Base-by-base conservation (phyloP, 2,888 invertebrate species). In the Oscheius sp. region DNA sequence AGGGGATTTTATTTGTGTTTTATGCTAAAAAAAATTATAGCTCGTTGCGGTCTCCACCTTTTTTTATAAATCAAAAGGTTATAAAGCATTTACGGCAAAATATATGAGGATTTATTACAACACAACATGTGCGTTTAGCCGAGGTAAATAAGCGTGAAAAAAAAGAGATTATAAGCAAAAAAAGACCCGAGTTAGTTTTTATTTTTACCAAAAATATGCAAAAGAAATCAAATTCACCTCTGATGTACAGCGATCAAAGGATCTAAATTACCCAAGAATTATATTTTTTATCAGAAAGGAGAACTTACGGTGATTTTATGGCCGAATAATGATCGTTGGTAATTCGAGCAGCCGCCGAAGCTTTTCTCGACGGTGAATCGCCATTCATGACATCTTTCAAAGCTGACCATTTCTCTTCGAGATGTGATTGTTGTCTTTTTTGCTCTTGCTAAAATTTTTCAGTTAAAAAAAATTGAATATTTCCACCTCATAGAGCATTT, bases 381-480 rank as follows among this genome's bases (percentile, higher is more conserved):
- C 69, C 69, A 56, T 35, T 43, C n/a, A 18, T 70, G 23, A 46
- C 70, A n/a, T 43, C 69, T 18, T 45, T 21, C 7, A 70, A 18
- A 21, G 59, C 59, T 5, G 45, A 23, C 70, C 70, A 70, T 29
- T 70, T 58, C 25, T 49, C 35, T 7, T n/a, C 49, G 13, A 70
- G 29, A 1, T 59, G 46, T 2, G 45, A 35, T 59, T 70, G 59
- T 41, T 49, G 46, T 5, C 70, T 53, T 3, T 35, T 41, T 21
- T 27, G 45, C 12, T 69, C 69, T 25, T 18, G 23, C 56, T 35
- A 35, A 35, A 35, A 6, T 6, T 35, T 35, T 35, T 9, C 3
- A 9, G 9, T 3, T 35, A 35, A 6, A 6, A 6, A 35, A 35
- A 9, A 35, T 35, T 3, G 35, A 35, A 35, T 35, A 9, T 9